Evolutionary conservation across 2,113 vertebrate genomes (phyloP), one percentile per base, ranked within the genome.

Genomic region (Melanostigma gelatinosum): DNA sequence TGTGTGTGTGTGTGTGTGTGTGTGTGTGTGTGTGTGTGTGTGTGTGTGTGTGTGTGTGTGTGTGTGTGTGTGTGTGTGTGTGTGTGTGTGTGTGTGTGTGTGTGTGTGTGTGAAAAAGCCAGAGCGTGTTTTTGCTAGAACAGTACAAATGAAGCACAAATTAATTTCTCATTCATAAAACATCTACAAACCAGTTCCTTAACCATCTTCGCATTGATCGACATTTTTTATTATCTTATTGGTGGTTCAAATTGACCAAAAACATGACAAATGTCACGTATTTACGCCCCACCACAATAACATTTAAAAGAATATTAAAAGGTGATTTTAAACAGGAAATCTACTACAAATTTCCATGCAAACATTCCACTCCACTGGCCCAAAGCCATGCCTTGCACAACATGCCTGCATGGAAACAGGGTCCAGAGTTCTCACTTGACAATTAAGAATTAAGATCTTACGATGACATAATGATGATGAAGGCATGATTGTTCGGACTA

Each of bases 71-170:
- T 46, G 3, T 6, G 3, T 18, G 46, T 6, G 13, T 18, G 15
- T n/a, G 50, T 54, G 50, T 15, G 50, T 54, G 8, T 46, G 44
- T 46, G 50, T n/a, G 50, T 54, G 50, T 15, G 50, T 54, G 8
- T 46, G 44, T 46, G 3, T 6, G 3, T 18, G 46, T 6, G 13
- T 18, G 15, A 48, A 18, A 48, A 0, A 48, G 46, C 18, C 10
- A 42, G 46, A 3, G 13, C 4, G 13, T n/a, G 54, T 61, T 29
- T 62, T 36, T 72, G 20, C 13, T 36, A n/a, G 52, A 32, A 36
- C 16, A 38, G 11, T 24, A 13, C 20, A 38, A 63, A 63, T 68
- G 46, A 11, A 29, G 11, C 52, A 58, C 52, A 72, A 86, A 76
- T 27, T 76, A 12, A 12, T 12, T 58, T 60, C 20, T 18, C 50